Evolutionary conservation across 2,888 invertebrate species (phyloP).

Genomic region (Phania funesta): DNA sequence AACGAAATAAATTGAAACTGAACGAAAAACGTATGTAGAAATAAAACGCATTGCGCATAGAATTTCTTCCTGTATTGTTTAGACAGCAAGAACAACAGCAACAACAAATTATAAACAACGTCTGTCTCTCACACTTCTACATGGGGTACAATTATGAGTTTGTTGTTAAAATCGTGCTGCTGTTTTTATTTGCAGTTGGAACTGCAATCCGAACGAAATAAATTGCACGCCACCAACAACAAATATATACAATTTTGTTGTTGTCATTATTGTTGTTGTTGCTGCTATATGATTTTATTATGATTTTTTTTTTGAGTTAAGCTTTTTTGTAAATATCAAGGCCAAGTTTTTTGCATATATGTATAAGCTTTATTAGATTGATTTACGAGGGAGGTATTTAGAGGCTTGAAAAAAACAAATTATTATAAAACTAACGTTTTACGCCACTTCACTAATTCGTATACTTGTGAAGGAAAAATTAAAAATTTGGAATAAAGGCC

Average conservation of each 20-base stretch:
- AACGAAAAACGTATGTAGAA: conserved; percentile 4
- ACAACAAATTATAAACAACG: background rate
- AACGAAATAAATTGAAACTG: conserved; percentile 2
- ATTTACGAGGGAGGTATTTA: conserved; percentile 5
- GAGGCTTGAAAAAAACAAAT: background rate
- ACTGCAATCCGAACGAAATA: conserved; percentile 61
- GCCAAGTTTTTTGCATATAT: conserved; percentile 52
- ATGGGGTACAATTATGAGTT: conserved; percentile 46
- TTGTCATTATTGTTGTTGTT: conserved; percentile 14
- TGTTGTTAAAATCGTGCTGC: conserved; percentile 6
- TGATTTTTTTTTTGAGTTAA: conserved; percentile 33
- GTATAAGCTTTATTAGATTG: conserved; percentile 20
- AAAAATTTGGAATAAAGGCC: no score
- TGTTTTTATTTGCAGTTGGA: conserved; percentile 45
- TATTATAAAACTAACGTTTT: background rate
- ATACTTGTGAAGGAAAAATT: no score
- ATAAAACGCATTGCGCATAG: conserved; percentile 55
- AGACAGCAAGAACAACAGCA: conserved; percentile 11
- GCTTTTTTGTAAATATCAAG: conserved; percentile 62
- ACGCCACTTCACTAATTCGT: no score
- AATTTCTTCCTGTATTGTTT: conserved; percentile 64
- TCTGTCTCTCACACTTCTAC: background rate
- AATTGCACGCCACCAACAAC: conserved; percentile 48
- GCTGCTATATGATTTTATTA: conserved; percentile 50
- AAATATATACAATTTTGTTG: conserved; percentile 5